Conservation (phyloP, 2,888 invertebrate genomes). For the Tenthredo distinguenda region DNA sequence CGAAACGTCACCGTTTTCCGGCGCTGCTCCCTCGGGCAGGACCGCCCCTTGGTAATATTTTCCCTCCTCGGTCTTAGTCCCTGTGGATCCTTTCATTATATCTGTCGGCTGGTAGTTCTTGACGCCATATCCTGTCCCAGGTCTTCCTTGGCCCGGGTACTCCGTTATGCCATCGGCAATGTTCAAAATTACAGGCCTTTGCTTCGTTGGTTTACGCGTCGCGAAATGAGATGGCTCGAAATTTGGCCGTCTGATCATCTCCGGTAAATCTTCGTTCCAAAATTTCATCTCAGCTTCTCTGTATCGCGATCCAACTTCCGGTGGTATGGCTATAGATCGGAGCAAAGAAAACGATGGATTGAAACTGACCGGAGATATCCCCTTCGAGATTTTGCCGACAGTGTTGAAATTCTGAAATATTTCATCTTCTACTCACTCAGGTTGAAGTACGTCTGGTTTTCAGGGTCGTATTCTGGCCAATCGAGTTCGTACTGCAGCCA, state of each 20-base stretch:
- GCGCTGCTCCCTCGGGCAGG: background rate
- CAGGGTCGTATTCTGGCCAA: slow-evolving; percentile 91
- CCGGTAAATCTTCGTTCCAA: slow-evolving; percentile 92
- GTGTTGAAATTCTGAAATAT: background rate
- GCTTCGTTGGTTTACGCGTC: slow-evolving; percentile 64
- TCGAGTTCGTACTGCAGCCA: slow-evolving; percentile 86
- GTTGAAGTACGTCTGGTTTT: slow-evolving; percentile 88
- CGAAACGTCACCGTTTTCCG: slow-evolving; percentile 66
- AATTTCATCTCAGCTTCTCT: slow-evolving; percentile 88
- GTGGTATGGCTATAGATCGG: slow-evolving; percentile 85
- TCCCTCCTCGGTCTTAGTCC: slow-evolving; percentile 43
- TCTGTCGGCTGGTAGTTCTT: slow-evolving; percentile 57
- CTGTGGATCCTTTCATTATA: slow-evolving; percentile 58
- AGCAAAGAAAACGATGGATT: background rate
- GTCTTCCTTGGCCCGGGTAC: slow-evolving; percentile 66
- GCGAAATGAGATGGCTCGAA: slow-evolving; percentile 59
- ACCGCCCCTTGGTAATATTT: slow-evolving; percentile 25
- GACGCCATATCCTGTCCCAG: slow-evolving; percentile 53
- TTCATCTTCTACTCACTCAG: slow-evolving; percentile 81
- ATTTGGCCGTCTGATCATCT: slow-evolving; percentile 81
- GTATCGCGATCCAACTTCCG: slow-evolving; percentile 87
- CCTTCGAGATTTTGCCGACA: slow-evolving; percentile 2
- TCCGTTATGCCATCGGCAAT: slow-evolving; percentile 68
- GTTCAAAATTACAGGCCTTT: slow-evolving; percentile 68
- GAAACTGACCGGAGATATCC: background rate